Conservation (phyloP, 2,113 vertebrate genomes). For the Microtus pennsylvanicus region DNA sequence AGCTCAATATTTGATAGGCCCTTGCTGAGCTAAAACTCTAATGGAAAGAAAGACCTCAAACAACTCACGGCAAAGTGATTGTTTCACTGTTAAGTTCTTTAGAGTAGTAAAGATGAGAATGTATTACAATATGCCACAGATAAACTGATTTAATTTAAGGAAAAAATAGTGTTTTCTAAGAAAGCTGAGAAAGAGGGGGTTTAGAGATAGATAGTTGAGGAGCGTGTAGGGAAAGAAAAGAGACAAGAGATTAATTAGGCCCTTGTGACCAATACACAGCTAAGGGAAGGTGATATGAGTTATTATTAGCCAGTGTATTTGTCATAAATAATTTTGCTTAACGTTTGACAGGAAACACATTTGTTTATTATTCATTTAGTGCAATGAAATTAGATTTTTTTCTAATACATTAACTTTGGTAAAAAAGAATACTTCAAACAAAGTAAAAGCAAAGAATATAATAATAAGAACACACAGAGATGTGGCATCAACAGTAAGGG, state of each 20-base stretch:
- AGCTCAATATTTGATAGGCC: neutral
- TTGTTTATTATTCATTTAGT: neutral
- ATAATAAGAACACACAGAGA: neutral
- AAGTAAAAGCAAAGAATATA: conserved; percentile 7
- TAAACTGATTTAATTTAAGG: neutral
- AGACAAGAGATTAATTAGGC: neutral
- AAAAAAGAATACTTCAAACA: neutral
- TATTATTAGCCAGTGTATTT: neutral
- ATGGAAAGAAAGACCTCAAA: neutral
- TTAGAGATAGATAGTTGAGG: neutral
- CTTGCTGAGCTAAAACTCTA: neutral
- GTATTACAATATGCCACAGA: neutral
- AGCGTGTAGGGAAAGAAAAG: neutral
- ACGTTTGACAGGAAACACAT: neutral
- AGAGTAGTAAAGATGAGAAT: neutral
- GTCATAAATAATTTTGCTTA: neutral
- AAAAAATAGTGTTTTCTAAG: neutral
- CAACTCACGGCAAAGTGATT: neutral
- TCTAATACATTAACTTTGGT: neutral
- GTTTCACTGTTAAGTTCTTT: neutral
- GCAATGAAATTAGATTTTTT: neutral
- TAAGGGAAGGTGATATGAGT: no score
- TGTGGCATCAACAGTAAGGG: neutral
- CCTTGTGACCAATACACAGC: neutral
- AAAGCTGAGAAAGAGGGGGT: neutral